Base-by-base conservation (phyloP, 2,888 invertebrate species). In the Cheiracanthium punctorium region DNA sequence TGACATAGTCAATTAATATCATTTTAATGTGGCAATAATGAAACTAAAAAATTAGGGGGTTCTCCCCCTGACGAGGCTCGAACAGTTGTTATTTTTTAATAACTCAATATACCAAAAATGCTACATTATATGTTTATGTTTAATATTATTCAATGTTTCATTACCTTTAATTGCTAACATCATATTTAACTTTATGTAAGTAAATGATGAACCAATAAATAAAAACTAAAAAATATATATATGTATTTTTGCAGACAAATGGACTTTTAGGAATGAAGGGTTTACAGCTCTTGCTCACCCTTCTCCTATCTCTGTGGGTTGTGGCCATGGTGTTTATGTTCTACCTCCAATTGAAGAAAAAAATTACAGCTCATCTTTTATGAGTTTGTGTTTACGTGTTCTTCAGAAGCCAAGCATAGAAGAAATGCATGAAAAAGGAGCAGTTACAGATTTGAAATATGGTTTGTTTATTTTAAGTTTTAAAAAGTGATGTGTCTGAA, bases 211-310 rank as follows among this genome's bases (percentile, higher is more conserved):
- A 37, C 5, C 37, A 37, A 37, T 8, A 37, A 8, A 5, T 37
- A 48, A 48, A 17, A 48, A 48, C 17, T 48, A 24, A 52, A n/a
- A 52, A 5, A 52, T 5, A 10, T 30, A n/a, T 37, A 10, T n/a
- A 28, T 80, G 10, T 69, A 14, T 20, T 28, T 29, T 29, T 80
- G 12, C 10, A 81, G 81, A 74, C 37, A 24, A 30, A 17, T 89
- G 89, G 87, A 67, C 86, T 7, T 89, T 89, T 58, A 65, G 80
- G 58, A 81, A 82, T 71, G 84, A 76, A 29, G 93, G 92, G 10
- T 92, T 93, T 88, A 92, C 92, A 52, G 92, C 91, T 1, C 84
- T 93, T 28, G 93, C 92, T 7, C 93, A 93, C 87, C 92, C 92
- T 1, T 92, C 92, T 12, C 82, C 91, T n/a, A 86, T 92, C 12